Conservation (phyloP, 2,113 vertebrate species). For the Rallus limicola region DNA sequence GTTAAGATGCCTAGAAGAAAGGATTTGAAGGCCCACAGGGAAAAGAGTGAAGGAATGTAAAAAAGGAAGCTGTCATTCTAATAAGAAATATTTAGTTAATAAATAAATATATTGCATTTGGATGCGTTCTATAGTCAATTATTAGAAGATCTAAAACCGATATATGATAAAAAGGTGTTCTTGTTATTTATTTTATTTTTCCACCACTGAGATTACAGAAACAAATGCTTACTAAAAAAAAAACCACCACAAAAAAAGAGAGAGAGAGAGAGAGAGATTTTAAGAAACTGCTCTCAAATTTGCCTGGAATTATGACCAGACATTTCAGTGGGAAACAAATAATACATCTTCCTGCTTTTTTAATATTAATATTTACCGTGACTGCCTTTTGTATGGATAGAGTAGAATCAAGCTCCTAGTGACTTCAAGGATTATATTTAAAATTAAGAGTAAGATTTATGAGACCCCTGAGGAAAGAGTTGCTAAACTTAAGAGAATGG, state of each 20-base stretch:
- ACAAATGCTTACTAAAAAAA: neutral
- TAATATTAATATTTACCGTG: neutral
- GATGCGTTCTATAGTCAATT: neutral
- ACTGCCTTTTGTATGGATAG: neutral
- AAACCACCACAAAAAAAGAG: too few relatives aligned
- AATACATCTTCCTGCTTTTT: neutral
- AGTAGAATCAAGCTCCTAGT: neutral
- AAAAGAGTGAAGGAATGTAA: constrained; percentile 52
- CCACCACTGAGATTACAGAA: neutral
- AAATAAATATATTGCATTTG: constrained; percentile 56
- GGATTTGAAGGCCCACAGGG: constrained; percentile 33
- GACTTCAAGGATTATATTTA: neutral
- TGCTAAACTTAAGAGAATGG: neutral
- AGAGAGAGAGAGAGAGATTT: neutral
- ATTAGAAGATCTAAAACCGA: constrained; percentile 12
- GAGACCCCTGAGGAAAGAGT: neutral
- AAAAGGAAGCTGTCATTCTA: constrained; percentile 52
- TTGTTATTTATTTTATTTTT: neutral
- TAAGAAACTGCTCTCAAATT: neutral
- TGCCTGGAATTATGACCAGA: neutral
- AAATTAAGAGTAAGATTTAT: neutral
- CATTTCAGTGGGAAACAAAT: constrained; percentile 18
- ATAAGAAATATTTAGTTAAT: constrained; percentile 55
- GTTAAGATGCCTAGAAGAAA: constrained; percentile 57
- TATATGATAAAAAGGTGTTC: constrained; percentile 11